These are phyloP conservation scores for Xenopus tropicalis DNA, from an alignment of 2,113 vertebrate species.

Conservation along the genomic window DNA sequence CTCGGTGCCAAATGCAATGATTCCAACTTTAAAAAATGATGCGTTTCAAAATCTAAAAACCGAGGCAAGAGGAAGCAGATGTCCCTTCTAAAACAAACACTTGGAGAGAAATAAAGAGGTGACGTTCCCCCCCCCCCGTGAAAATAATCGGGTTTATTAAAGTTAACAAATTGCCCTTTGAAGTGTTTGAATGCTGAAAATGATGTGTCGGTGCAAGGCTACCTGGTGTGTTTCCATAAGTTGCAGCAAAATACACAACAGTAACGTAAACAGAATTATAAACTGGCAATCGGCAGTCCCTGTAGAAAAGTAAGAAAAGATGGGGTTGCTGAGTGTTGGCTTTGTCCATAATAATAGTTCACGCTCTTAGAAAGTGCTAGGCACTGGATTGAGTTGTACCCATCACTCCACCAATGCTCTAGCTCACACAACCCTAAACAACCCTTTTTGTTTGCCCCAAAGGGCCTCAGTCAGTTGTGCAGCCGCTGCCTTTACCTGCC, in stretches of 20 bases:
- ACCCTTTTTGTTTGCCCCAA: too few relatives aligned
- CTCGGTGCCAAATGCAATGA: slow-evolving; percentile 9
- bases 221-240: background rate
- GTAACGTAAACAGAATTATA: too few relatives aligned
- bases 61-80: slow-evolving; percentile 6
- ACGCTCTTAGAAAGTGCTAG: too few relatives aligned
- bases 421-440: too few relatives aligned
- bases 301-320: too few relatives aligned
- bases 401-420: too few relatives aligned
- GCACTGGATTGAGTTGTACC: too few relatives aligned
- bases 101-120: background rate
- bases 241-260: background rate
- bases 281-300: too few relatives aligned
- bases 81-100: slow-evolving; percentile 17
- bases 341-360: too few relatives aligned
- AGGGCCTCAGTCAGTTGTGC: too few relatives aligned
- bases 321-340: too few relatives aligned
- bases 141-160: slow-evolving; percentile 21
- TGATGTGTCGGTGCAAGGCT: background rate
- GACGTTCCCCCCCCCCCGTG: background rate
- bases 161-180: slow-evolving; percentile 24
- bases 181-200: background rate
- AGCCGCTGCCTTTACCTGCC: too few relatives aligned
- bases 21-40: slow-evolving; percentile 26
- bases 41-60: slow-evolving; percentile 4